Percentiles rank a stretch among this genome's conserved stretches.
Conservation (phyloP, 2,888 invertebrate genomes). For the Caradrina kadenii region DNA sequence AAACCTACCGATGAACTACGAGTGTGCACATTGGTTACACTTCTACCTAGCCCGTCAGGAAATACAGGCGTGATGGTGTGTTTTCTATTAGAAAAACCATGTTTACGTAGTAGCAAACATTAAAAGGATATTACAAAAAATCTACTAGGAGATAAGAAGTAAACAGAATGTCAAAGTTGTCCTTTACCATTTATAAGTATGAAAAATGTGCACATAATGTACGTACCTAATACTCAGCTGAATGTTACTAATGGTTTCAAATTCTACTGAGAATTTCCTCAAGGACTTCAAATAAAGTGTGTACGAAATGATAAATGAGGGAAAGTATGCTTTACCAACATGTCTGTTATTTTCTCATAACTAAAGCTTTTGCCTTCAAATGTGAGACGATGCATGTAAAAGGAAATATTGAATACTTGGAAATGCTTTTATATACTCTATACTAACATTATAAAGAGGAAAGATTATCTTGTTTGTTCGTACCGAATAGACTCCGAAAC, state of each 20-base stretch:
- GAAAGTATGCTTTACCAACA: constrained; percentile 13
- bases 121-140: not conserved
- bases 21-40: no score
- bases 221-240: constrained; percentile 14
- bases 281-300: constrained; percentile 44
- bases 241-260: constrained; percentile 53
- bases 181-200: constrained; percentile 5
- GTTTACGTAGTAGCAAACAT: not conserved
- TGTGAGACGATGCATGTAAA: constrained; percentile 4
- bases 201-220: constrained; percentile 39
- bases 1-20: no score
- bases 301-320: constrained; percentile 46
- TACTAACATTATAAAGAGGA: no score
- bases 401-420: constrained; percentile 22
- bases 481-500: no score
- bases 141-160: not conserved
- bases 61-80: no score
- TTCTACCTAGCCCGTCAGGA: no score
- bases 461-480: no score
- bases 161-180: constrained; percentile 2
- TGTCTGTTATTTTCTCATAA: constrained; percentile 35
- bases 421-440: no score
- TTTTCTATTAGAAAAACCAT: not conserved
- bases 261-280: constrained; percentile 36
- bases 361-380: constrained; percentile 4